Conservation (phyloP, 2,888 invertebrate genomes). For the Herminia tarsipennalis region DNA sequence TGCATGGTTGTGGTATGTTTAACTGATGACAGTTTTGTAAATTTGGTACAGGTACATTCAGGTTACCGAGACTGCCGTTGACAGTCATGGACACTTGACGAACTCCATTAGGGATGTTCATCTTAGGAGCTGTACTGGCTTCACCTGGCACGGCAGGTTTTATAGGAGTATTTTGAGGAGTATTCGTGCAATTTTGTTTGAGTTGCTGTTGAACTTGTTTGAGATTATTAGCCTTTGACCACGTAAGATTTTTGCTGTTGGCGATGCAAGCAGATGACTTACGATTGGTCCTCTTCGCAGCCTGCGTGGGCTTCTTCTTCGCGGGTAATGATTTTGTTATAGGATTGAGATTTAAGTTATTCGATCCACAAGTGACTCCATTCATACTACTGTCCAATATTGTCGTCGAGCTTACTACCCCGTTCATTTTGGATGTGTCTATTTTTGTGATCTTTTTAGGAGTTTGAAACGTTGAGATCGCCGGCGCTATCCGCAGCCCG, state of each 20-base stretch:
- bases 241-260: slow-evolving; percentile 78
- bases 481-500: slow-evolving; percentile 62
- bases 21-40: slow-evolving; percentile 78
- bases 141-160: slow-evolving; percentile 52
- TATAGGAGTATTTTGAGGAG: slow-evolving; percentile 49
- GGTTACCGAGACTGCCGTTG: slow-evolving; percentile 67
- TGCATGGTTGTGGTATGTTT: slow-evolving; percentile 73
- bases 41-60: slow-evolving; percentile 73
- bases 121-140: slow-evolving; percentile 72
- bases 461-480: slow-evolving; percentile 55
- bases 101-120: slow-evolving; percentile 74
- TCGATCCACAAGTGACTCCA: slow-evolving; percentile 78
- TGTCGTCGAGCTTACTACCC: slow-evolving; percentile 76
- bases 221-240: slow-evolving; percentile 80
- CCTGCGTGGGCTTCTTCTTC: slow-evolving; percentile 63
- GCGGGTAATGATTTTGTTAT: slow-evolving; percentile 56
- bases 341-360: slow-evolving; percentile 71
- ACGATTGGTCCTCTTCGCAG: slow-evolving; percentile 72
- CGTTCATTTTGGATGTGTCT: slow-evolving; percentile 64
- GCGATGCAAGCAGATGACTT: slow-evolving; percentile 81
- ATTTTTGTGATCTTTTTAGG: slow-evolving; percentile 63
- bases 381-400: slow-evolving; percentile 80
- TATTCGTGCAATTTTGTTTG: slow-evolving; percentile 74
- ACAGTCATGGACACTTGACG: slow-evolving; percentile 73
- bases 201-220: slow-evolving; percentile 77